Conservation (phyloP, 1,140 invertebrate species). For the Euwallacea similis region DNA sequence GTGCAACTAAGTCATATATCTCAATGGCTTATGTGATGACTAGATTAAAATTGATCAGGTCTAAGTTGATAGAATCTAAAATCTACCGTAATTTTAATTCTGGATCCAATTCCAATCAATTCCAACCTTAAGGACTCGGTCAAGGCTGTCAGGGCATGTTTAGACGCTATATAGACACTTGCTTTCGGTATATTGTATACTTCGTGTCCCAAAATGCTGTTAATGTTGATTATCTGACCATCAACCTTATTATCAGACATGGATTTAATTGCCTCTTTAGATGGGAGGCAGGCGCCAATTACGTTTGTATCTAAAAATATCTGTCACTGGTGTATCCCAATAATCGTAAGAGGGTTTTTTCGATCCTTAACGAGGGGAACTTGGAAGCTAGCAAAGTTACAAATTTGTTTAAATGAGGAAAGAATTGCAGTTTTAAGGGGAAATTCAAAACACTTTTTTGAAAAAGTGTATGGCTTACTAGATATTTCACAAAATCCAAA, state of each 20-base stretch:
- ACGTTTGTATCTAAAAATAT: slow-evolving; percentile 38
- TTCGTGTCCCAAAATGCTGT: slow-evolving; percentile 51
- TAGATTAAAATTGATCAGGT: too few species aligned
- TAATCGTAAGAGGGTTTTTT: too few species aligned
- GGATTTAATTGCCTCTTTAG: slow-evolving; percentile 58
- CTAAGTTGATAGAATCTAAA: neutral
- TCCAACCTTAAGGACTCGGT: slow-evolving; percentile 62
- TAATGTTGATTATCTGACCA: slow-evolving; percentile 46
- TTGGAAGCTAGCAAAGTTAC: too few species aligned
- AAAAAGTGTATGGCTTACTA: too few species aligned
- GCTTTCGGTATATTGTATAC: slow-evolving; percentile 45
- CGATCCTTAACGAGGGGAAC: too few species aligned
- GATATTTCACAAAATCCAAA: too few species aligned
- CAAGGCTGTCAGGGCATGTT: slow-evolving; percentile 62
- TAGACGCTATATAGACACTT: slow-evolving; percentile 64
- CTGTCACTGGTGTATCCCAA: neutral
- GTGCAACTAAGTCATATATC: too few species aligned
- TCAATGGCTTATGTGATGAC: too few species aligned
- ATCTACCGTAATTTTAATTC: slow-evolving; percentile 58
- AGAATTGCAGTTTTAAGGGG: too few species aligned
- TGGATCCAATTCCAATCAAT: slow-evolving; percentile 54
- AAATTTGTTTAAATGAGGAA: too few species aligned
- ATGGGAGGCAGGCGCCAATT: slow-evolving; percentile 59
- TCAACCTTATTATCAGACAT: slow-evolving; percentile 42
- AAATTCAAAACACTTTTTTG: too few species aligned